Evolutionary conservation across 2,797 vertebrate species (phyloP), one percentile per base, ranked within the genome.

Genomic region (Crenuchus spilurus): DNA sequence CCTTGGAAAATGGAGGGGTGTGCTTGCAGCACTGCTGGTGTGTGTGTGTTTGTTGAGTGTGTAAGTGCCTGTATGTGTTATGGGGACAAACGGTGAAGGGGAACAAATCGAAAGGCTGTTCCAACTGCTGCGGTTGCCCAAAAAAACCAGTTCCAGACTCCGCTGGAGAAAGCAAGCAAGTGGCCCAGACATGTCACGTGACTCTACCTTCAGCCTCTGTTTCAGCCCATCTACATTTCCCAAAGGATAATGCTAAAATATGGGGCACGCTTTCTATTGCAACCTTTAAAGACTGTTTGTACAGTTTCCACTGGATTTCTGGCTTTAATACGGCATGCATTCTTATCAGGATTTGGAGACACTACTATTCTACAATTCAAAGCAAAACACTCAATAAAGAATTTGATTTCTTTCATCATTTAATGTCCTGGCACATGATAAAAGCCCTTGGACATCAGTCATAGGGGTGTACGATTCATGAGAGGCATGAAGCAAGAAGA

Each of bases 381-480:
- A 76, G 60, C 57, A 70, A 84, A 71, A 83, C 86, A 86, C 77
- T 24, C 31, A 82, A 76, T 81, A 78, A 85, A 82, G 84, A 77
- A 84, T 80, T 89, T 83, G 70, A 83, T 83, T 82, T 82, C 79
- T 82, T 86, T 88, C 82, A 87, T 91, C 87, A 84, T 84, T 86
- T 85, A 52, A 80, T 83, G 81, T 83, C 80, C 81, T 92, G 91
- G 90, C 89, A 82, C 77, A 77, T 74, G 85, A 89, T 92, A 77
- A 92, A 91, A 90, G 84, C 74, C 83, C 58, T 70, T 57, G 33
- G 72, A 82, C 74, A 82, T 86, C 88, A 75, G 84, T 83, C 86
- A 83, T 80, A 63, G 70, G 77, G 58, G 72, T 84, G 82, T 87
- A 89, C 70, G 80, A 88, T 87, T 86, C 85, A 89, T 79, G 83